Percentiles rank a stretch among this genome's conserved stretches.
Conservation (phyloP, 2,888 invertebrate species). For the Eurytoma adleriae region DNA sequence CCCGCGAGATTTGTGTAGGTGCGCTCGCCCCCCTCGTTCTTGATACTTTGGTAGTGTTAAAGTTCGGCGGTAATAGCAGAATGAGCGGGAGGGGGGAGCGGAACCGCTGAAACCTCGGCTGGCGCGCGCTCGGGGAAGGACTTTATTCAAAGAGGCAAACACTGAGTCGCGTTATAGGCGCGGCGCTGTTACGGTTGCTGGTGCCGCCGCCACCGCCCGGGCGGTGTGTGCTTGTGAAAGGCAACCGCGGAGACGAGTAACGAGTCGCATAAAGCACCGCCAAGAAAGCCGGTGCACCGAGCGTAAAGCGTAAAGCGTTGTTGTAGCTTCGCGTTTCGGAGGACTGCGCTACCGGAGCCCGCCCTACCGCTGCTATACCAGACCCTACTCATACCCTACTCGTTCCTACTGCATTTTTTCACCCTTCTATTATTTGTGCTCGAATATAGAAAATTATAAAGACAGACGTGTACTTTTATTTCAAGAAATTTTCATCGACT, state of each 20-base stretch:
- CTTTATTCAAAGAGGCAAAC: constrained; percentile 56
- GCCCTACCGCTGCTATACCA: too few species aligned
- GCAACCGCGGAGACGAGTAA: constrained; percentile 53
- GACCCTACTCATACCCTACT: background rate
- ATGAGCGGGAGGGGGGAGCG: constrained; percentile 14
- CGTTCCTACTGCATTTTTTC: constrained; percentile 46
- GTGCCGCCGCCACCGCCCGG: constrained; percentile 48
- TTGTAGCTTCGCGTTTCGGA: constrained; percentile 44
- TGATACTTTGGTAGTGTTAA: constrained; percentile 45
- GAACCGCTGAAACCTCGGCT: constrained; percentile 28
- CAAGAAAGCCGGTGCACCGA: constrained; percentile 50
- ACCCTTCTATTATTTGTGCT: too few species aligned
- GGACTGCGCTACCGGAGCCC: background rate
- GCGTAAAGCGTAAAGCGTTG: constrained; percentile 63
- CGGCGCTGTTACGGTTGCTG: constrained; percentile 29
- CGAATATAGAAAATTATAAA: too few species aligned
- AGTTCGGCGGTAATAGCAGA: constrained; percentile 41
- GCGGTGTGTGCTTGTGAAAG: constrained; percentile 48
- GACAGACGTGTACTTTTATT: too few species aligned
- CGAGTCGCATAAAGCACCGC: constrained; percentile 52
- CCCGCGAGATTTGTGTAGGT: constrained; percentile 62
- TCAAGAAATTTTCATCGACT: too few species aligned
- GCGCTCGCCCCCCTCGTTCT: constrained; percentile 25
- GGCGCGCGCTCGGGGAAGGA: constrained; percentile 30
- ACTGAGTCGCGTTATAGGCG: constrained; percentile 47